Base-by-base conservation (phyloP, 23 tunicate genomes). In the Halocynthia roretzi region DNA sequence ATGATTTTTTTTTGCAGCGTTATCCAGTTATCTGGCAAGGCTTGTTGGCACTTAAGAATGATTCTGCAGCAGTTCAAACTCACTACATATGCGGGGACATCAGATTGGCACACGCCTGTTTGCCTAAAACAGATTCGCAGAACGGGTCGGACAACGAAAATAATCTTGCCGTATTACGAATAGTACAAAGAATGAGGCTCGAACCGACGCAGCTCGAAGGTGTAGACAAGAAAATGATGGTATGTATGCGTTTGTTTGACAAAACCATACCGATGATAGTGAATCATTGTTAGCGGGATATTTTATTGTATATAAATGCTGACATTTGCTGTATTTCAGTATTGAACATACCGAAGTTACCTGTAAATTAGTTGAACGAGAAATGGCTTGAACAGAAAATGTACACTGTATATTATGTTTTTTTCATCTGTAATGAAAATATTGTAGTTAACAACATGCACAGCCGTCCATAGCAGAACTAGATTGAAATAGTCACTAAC, bases 11-110 rank as follows among this genome's bases (percentile, higher is more conserved):
- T 7, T 72, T 82, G 8, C 92, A 92, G 98, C 87, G 98, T n/a
- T 92, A 92, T 58, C 98, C 98, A 18, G 80, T 92, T 58, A 80
- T 94, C 20, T 94, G 99, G 99, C 99, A 94, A 78, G 99, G 99
- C 14, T 70, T 80, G 8, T 20, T 94, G 60, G 85, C 83, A 6
- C 58, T 94, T 23, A 88, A 89, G 77, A 88, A 62, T 56, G 93
- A 94, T 55, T 76, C 78, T 10, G 99, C 99, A 0, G 89, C 91
- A 0, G 95, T 94, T 0, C 99, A 94, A 52, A 78, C 93, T 48
- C 95, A 94, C 71, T 94, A 56, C 75, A 83, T 94, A 7, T 71
- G 87, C 64, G 98, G 98, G 0, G 84, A 86, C 78, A 7, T 75
- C 56, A 56, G 61, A 12, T 50, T 77, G 18, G 92, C 82, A 8